A percentile compares a stretch with the other conserved stretches of the same genome.
Conservation (phyloP, 2,797 vertebrate species). For the Allobates femoralis region DNA sequence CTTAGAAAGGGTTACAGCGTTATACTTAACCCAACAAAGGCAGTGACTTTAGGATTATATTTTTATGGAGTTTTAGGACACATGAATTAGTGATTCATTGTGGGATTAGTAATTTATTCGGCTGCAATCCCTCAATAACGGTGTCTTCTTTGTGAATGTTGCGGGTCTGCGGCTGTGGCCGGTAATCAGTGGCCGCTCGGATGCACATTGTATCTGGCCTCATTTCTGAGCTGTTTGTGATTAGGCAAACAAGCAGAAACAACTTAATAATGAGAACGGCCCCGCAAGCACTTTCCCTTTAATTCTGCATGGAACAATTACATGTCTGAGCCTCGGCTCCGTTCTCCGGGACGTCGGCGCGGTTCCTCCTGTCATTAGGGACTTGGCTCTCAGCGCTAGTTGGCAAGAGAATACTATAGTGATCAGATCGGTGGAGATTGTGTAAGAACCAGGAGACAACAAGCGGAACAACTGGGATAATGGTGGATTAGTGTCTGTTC, state of each 20-base stretch:
- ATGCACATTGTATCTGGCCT: slow-evolving; percentile 11
- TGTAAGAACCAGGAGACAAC: not conserved
- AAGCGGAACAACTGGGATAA: not conserved
- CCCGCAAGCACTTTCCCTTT: slow-evolving; percentile 21
- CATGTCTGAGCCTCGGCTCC: slow-evolving; percentile 3
- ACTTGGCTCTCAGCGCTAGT: not conserved
- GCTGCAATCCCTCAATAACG: not conserved
- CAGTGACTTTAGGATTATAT: no score
- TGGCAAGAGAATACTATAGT: not conserved
- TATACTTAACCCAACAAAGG: no score
- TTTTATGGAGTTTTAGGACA: no score
- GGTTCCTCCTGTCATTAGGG: slow-evolving; percentile 21
- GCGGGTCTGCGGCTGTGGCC: not conserved
- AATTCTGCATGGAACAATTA: slow-evolving; percentile 28
- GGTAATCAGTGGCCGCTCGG: not conserved
- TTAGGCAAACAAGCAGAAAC: slow-evolving; percentile 30
- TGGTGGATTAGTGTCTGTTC: not conserved
- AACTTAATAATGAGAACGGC: slow-evolving; percentile 38
- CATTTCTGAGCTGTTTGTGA: slow-evolving; percentile 24
- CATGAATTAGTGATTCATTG: not conserved
- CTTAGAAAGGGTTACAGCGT: no score
- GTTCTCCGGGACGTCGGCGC: slow-evolving; percentile 12
- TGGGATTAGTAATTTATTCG: not conserved
- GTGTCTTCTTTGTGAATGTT: not conserved
- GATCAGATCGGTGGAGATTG: not conserved